phyloP scores from a whole-genome alignment of 2,113 vertebrate genomes.

The Cottus gobio region DNA sequence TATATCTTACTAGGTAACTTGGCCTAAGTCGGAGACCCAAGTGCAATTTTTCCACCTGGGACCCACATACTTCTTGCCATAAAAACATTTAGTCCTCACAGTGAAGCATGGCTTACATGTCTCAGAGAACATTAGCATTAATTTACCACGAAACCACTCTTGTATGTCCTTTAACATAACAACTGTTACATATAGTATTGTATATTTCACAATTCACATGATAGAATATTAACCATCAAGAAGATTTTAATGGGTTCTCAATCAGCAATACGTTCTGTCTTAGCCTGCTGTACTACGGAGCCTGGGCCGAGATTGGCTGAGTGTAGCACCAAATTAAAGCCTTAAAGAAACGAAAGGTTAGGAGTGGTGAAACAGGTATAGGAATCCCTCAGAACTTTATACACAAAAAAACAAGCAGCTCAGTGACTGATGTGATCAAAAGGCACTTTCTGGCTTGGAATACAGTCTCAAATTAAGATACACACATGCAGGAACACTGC shows the following conservation, averaged over 20 bases:
- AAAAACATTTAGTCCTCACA: constrained; percentile 46
- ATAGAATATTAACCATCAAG: constrained; percentile 4
- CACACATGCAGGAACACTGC: constrained; percentile 24
- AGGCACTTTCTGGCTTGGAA: constrained; percentile 12
- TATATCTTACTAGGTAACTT: constrained; percentile 42
- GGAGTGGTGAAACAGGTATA: constrained; percentile 7
- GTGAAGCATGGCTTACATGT: constrained; percentile 6
- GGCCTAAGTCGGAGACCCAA: constrained; percentile 39
- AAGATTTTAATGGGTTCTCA: constrained; percentile 26
- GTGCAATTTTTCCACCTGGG: constrained; percentile 36
- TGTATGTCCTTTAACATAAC: not conserved
- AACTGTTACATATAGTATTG: constrained; percentile 9
- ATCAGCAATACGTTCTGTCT: constrained; percentile 30
- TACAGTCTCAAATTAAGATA: constrained; percentile 53
- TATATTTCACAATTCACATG: constrained; percentile 14
- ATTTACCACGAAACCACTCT: constrained; percentile 30
- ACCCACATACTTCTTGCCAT: constrained; percentile 40
- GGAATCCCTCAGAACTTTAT: constrained; percentile 43
- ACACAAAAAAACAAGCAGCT: constrained; percentile 29
- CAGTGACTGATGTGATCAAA: constrained; percentile 37
- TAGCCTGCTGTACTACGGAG: constrained; percentile 6
- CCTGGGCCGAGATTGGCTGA: constrained; percentile 27
- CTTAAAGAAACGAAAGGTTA: constrained; percentile 36
- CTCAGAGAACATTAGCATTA: constrained; percentile 9
- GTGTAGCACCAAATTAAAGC: constrained; percentile 26